Evolutionary conservation across 2,888 invertebrate species (phyloP), one percentile per base, ranked within the genome.

Genomic region (Alviniconcha strummeri): DNA sequence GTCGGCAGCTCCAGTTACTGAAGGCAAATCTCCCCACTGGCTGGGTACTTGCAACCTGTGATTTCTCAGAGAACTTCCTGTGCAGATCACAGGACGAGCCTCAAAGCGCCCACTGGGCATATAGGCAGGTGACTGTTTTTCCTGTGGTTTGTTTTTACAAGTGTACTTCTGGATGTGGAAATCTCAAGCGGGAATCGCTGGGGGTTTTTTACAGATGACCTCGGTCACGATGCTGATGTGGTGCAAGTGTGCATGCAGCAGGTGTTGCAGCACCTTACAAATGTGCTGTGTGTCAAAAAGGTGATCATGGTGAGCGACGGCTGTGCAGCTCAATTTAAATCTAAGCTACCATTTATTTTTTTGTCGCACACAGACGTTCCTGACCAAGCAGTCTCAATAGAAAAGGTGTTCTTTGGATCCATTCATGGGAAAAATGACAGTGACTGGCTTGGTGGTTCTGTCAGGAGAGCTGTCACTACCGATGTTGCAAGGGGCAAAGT

Each of bases 1-100:
- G 74, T 1, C 13, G 13, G 1, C 80, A 83, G n/a, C 57, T 79
- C 4, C 36, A 52, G 5, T 13, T 1, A 4, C 13, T 83, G 52
- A 57, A 19, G 13, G 15, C 64, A 15, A 19, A 80, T 7, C n/a
- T 83, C 4, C 83, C 80, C 8, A 69, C 75, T 17, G 76, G 74
- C 3, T 80, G 83, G 83, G 83, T 69, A 1, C 11, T 83, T 17
- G 64, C 60, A 1, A 79, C 78, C 6, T 13, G 64, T 4, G 84
- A 84, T 36, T 84, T 81, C 78, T 78, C 84, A 19, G 84, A 84
- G 55, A 84, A 77, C 57, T 84, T 81, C 54, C 72, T 82, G 19
- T 81, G 81, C 55, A 19, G 54, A 60, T 69, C 71, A 54, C 84
- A 81, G n/a, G 78, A 84, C 19, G 64, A 84, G 67, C 77, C 79